phyloP scores from a whole-genome alignment of 2,797 vertebrate species.

The Thaleichthys pacificus region DNA sequence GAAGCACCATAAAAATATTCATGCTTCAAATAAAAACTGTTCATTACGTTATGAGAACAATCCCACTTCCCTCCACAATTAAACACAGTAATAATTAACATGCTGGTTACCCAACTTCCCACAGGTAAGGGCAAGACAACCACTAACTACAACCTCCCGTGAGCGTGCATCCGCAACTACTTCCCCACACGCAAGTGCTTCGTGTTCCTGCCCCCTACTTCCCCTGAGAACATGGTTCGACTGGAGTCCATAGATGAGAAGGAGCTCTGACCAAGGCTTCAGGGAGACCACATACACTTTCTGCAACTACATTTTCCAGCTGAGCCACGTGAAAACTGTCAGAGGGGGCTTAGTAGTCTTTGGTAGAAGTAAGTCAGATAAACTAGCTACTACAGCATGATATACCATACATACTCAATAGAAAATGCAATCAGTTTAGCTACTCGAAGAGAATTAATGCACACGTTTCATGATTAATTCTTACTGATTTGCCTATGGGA shows the following conservation, averaged over 20 bases:
- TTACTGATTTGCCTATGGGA: background rate
- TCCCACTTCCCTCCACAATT: too few relatives aligned
- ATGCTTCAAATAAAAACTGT: too few relatives aligned
- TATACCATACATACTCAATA: too few relatives aligned
- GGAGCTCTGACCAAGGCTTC: constrained; percentile 39
- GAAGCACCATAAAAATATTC: too few relatives aligned
- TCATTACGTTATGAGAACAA: too few relatives aligned
- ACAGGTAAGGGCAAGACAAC: constrained; percentile 36
- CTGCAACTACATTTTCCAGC: constrained; percentile 40
- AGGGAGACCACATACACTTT: constrained; percentile 26
- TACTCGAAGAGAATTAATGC: background rate
- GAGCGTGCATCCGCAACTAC: constrained; percentile 61
- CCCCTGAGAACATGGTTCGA: constrained; percentile 28
- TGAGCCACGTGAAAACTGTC: constrained; percentile 47
- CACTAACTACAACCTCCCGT: constrained; percentile 53
- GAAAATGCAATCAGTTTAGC: background rate
- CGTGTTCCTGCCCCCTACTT: constrained; percentile 54
- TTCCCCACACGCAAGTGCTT: constrained; percentile 71
- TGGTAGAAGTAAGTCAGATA: constrained; percentile 45
- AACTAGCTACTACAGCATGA: background rate
- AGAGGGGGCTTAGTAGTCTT: constrained; percentile 50
- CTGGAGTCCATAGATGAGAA: constrained; percentile 44
- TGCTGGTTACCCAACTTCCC: constrained; percentile 34
- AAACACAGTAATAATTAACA: background rate
- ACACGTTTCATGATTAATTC: background rate